phyloP scores from a whole-genome alignment of 2,888 invertebrate species.

The Bedellia somnulentella region DNA sequence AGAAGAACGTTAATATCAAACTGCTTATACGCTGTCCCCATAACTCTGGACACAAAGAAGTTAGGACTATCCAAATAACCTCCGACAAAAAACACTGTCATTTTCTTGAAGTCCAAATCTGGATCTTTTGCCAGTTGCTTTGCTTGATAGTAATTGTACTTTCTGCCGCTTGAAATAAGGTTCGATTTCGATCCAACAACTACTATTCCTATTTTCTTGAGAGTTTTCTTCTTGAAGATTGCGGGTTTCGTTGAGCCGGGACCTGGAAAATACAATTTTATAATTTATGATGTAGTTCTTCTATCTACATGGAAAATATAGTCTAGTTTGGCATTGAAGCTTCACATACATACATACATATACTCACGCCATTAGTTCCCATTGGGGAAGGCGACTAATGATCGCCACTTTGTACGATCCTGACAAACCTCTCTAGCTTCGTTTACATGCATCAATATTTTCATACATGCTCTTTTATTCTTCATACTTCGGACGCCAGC shows the following conservation, averaged over 20 bases:
- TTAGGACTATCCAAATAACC: slow-evolving; percentile 6
- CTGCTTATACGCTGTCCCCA: slow-evolving; percentile 6
- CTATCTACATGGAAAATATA: too few species aligned
- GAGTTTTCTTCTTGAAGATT: slow-evolving; percentile 20
- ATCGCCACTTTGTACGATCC: too few species aligned
- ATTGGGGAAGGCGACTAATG: too few species aligned
- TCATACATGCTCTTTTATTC: too few species aligned
- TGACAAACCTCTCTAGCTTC: too few species aligned
- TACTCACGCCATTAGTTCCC: too few species aligned
- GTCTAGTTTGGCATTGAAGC: too few species aligned
- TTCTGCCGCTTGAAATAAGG: slow-evolving; percentile 12
- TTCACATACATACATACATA: too few species aligned
- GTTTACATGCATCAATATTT: too few species aligned
- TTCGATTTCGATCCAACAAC: slow-evolving; percentile 16
- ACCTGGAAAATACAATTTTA: slow-evolving; percentile 29
- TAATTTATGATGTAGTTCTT: too few species aligned
- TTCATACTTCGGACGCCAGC: too few species aligned
- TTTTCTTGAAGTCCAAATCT: slow-evolving; percentile 8
- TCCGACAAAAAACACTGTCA: slow-evolving; percentile 7
- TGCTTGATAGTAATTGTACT: slow-evolving; percentile 27
- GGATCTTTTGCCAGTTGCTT: slow-evolving; percentile 6
- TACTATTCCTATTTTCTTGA: slow-evolving; percentile 20
- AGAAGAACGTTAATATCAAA: slow-evolving; percentile 9
- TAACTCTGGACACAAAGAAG: background rate
- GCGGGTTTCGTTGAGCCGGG: slow-evolving; percentile 23